A percentile compares a stretch with the other conserved stretches of the same genome.
Conservation (phyloP, 2,888 invertebrate species). For the Rhagium mordax region DNA sequence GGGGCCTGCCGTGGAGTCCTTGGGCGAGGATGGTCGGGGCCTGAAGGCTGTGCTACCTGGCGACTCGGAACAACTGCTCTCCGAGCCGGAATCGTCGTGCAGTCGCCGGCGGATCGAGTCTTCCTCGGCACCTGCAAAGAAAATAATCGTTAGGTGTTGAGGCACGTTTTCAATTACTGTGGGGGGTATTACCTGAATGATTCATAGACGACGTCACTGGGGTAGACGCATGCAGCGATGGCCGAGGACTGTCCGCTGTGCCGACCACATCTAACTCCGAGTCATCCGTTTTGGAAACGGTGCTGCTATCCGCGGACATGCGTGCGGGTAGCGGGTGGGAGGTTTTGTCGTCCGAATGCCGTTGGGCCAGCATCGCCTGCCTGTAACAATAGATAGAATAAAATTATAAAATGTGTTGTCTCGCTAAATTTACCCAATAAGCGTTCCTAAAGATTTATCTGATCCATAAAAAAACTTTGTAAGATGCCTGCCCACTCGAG, state of each 20-base stretch:
- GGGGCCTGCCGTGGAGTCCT: slow-evolving; percentile 67
- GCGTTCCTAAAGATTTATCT: neutral
- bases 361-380: slow-evolving; percentile 78
- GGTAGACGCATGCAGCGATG: slow-evolving; percentile 71
- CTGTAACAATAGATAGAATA: slow-evolving; percentile 73
- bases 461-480: too few relatives aligned
- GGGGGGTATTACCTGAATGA: slow-evolving; percentile 63
- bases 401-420: slow-evolving; percentile 52
- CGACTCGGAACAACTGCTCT: slow-evolving; percentile 82
- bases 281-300: slow-evolving; percentile 81
- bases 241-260: slow-evolving; percentile 86
- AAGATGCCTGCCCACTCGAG: too few relatives aligned
- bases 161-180: too few relatives aligned
- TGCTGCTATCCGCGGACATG: slow-evolving; percentile 70
- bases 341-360: slow-evolving; percentile 74
- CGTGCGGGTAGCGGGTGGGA: slow-evolving; percentile 68
- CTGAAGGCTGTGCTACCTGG: slow-evolving; percentile 68
- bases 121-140: slow-evolving; percentile 64
- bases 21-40: slow-evolving; percentile 70
- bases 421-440: neutral
- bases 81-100: slow-evolving; percentile 80
- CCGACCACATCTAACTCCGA: slow-evolving; percentile 93
- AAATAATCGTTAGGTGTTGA: slow-evolving; percentile 1
- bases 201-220: slow-evolving; percentile 62
- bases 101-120: slow-evolving; percentile 71